A percentile compares a stretch with the other conserved stretches of the same genome.
phyloP scores from a whole-genome alignment of 2,888 invertebrate genomes.

The Caenorhabditis afra region DNA sequence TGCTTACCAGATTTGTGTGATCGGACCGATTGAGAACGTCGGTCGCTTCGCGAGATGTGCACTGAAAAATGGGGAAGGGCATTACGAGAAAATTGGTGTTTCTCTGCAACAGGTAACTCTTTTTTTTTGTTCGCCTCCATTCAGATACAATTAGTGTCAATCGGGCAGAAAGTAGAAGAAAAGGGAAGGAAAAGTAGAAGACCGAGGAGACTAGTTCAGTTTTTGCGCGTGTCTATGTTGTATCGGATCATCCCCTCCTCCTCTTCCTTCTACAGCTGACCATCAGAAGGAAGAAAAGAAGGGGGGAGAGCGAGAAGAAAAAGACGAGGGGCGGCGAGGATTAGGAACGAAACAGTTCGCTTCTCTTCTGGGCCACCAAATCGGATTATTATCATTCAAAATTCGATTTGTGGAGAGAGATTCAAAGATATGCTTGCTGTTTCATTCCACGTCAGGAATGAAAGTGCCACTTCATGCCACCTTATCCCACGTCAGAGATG shows the following conservation, averaged over 20 bases:
- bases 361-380: neutral
- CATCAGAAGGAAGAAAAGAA: slow-evolving; percentile 26
- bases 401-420: slow-evolving; percentile 2
- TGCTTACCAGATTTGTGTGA: slow-evolving; percentile 57
- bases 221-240: slow-evolving; percentile 4
- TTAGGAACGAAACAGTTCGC: slow-evolving; percentile 20
- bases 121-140: neutral
- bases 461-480: too few species aligned
- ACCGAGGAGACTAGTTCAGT: slow-evolving; percentile 41
- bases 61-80: slow-evolving; percentile 15
- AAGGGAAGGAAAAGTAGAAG: too few species aligned
- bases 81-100: neutral
- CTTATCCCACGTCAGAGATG: too few species aligned
- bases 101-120: neutral
- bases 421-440: too few species aligned
- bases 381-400: neutral
- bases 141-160: slow-evolving; percentile 48
- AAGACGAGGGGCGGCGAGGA: too few species aligned
- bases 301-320: neutral
- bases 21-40: slow-evolving; percentile 63
- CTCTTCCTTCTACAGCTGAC: slow-evolving; percentile 27
- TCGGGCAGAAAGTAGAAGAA: slow-evolving; percentile 12
- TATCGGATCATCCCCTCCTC: slow-evolving; percentile 37
- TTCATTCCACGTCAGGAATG: too few species aligned
- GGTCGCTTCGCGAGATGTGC: slow-evolving; percentile 48